These are phyloP conservation scores for Madoqua kirkii DNA, from an alignment of 2,113 vertebrate genomes.

Conservation along the genomic window DNA sequence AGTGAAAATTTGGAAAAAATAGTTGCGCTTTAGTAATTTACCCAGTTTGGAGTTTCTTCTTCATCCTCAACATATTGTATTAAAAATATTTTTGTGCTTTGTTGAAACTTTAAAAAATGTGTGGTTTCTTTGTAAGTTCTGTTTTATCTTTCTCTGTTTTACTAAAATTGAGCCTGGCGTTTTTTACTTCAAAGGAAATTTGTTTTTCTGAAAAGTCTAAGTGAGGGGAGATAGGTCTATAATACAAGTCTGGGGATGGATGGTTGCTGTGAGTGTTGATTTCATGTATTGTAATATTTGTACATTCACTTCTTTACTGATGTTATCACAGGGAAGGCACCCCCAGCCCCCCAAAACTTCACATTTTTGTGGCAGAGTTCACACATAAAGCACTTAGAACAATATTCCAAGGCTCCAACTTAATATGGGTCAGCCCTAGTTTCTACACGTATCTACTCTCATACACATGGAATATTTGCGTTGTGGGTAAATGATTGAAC, in stretches of 20 bases:
- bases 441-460: not conserved
- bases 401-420: not conserved
- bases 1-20: not conserved
- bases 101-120: not conserved
- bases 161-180: not conserved
- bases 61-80: not conserved
- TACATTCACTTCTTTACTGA: not conserved
- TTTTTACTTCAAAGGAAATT: not conserved
- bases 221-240: not conserved
- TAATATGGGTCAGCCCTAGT: not conserved
- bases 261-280: not conserved
- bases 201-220: not conserved
- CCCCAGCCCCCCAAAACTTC: not conserved
- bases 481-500: conserved; percentile 40
- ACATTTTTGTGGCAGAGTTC: not conserved
- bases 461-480: not conserved
- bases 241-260: not conserved
- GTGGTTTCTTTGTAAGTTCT: not conserved
- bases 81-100: not conserved
- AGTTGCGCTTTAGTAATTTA: not conserved
- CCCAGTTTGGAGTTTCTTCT: not conserved
- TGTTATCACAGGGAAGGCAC: not conserved
- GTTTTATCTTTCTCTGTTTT: not conserved
- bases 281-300: not conserved
- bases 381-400: not conserved